Percentiles rank a stretch among this genome's conserved stretches.
Conservation (phyloP, 2,113 vertebrate genomes). For the Ibidorhyncha struthersii region DNA sequence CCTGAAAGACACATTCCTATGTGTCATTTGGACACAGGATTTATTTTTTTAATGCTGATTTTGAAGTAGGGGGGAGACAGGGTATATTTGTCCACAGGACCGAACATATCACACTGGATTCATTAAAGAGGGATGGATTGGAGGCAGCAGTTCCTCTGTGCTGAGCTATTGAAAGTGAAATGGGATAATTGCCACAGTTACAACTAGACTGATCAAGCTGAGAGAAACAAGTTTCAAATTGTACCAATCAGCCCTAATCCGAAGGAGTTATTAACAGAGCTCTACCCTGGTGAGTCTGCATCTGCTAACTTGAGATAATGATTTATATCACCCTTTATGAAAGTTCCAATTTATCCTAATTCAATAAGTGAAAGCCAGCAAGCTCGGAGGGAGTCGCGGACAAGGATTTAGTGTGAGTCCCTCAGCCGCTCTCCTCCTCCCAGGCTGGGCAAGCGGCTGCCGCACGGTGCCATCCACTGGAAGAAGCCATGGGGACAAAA, state of each 20-base stretch:
- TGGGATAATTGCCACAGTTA: slow-evolving; percentile 82
- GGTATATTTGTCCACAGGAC: slow-evolving; percentile 26
- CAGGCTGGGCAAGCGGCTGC: background rate
- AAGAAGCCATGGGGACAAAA: background rate
- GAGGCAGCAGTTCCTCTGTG: slow-evolving; percentile 67
- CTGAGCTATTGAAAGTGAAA: slow-evolving; percentile 78
- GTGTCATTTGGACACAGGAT: background rate
- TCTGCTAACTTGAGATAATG: slow-evolving; percentile 85
- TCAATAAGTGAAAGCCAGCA: slow-evolving; percentile 76
- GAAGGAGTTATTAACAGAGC: slow-evolving; percentile 82
- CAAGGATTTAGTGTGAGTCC: background rate
- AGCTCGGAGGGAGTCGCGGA: slow-evolving; percentile 28
- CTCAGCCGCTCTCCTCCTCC: background rate
- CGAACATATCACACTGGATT: slow-evolving; percentile 40
- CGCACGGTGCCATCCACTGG: background rate
- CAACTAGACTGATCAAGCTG: slow-evolving; percentile 83
- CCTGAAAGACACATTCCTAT: background rate
- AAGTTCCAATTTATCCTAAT: slow-evolving; percentile 84
- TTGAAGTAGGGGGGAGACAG: background rate
- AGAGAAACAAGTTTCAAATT: slow-evolving; percentile 86
- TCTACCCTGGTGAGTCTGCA: slow-evolving; percentile 80
- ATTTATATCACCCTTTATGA: slow-evolving; percentile 84
- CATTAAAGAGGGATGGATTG: slow-evolving; percentile 75
- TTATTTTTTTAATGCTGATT: background rate
- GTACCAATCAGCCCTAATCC: slow-evolving; percentile 85